A percentile compares a stretch with the other conserved stretches of the same genome.
These are phyloP conservation scores for Amblyjoppa fuscipennis DNA, from an alignment of 2,888 invertebrate species.

Conservation along the genomic window DNA sequence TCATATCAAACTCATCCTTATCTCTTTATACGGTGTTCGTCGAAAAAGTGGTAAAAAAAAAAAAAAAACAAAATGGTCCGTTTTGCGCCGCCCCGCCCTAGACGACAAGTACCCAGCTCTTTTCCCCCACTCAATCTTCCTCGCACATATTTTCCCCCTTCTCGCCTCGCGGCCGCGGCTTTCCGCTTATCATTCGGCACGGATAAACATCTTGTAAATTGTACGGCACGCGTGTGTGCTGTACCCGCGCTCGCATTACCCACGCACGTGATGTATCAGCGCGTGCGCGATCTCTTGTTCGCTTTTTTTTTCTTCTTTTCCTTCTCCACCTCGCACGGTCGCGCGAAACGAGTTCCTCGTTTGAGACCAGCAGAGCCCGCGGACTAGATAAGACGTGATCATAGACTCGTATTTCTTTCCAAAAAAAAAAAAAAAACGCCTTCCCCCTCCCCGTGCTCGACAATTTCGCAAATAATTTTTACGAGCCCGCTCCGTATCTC, in stretches of 20 bases:
- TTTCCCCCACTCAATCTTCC: constrained; percentile 42
- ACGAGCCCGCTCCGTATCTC: constrained; percentile 6
- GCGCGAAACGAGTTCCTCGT: constrained; percentile 27
- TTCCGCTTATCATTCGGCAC: constrained; percentile 56
- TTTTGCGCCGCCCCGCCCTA: no score
- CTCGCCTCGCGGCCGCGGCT: constrained; percentile 36
- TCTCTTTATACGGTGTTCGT: no score
- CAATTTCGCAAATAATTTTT: constrained; percentile 7
- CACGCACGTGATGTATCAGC: constrained; percentile 64
- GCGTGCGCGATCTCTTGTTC: constrained; percentile 11
- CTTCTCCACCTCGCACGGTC: constrained; percentile 10
- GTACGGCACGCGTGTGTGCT: constrained; percentile 54
- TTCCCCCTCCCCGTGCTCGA: neutral
- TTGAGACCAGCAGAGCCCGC: neutral
- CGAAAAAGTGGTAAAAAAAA: no score
- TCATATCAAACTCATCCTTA: no score
- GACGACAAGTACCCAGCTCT: neutral
- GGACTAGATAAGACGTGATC: neutral
- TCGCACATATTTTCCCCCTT: constrained; percentile 42
- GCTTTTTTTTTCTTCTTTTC: neutral
- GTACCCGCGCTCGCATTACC: constrained; percentile 54
- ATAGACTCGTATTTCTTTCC: neutral
- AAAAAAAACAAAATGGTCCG: no score
- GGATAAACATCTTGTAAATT: constrained; percentile 69
- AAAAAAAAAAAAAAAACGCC: neutral